Evolutionary conservation across 2,797 vertebrate species (phyloP), one percentile per base, ranked within the genome.

Genomic region (Tauraco hartlaubi): DNA sequence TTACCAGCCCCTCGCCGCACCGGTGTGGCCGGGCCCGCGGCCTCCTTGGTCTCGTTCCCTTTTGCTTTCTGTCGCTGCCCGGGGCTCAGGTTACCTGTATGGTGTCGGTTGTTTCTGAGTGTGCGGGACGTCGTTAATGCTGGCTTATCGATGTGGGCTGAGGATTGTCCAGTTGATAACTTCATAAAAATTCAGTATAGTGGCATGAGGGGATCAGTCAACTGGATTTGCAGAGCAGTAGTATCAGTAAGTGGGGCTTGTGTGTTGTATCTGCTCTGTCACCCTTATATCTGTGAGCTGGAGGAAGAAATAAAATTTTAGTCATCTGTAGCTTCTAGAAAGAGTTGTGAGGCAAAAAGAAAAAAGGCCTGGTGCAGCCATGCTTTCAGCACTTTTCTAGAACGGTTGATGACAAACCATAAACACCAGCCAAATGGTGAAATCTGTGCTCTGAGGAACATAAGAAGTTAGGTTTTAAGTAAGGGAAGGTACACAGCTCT

Each of bases 371-470:
- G 22, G 23, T 11, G 2, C 31, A 6, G 12, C 11, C 0, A 6
- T 15, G 13, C 15, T 39, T 22, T 54, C 46, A 0, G 69, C 0
- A 16, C 28, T 77, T 33, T 17, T 43, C 15, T 39, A 0, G 59
- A 2, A 26, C 6, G 2, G 16, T 12, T 17, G 69, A 22, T 39
- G 49, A 51, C 23, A 0, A 44, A 35, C 33, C 3, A 0, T 56
- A 23, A 79, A 39, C 23, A 9, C 6, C 15, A 1, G 43, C 12
- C 26, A 15, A 22, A n/a, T 13, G 46, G 25, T 35, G 59, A 37
- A 54, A 55, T 39, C n/a, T 0, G 15, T 20, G 41, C 13, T 18
- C 4, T 2, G 22, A 15, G 61, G 33, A 28, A n/a, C 1, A 2
- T 9, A 2, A 20, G 31, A 54, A 56, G 28, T 51, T 61, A 9